Conservation (phyloP, 2,113 vertebrate species). For the Vidua macroura region DNA sequence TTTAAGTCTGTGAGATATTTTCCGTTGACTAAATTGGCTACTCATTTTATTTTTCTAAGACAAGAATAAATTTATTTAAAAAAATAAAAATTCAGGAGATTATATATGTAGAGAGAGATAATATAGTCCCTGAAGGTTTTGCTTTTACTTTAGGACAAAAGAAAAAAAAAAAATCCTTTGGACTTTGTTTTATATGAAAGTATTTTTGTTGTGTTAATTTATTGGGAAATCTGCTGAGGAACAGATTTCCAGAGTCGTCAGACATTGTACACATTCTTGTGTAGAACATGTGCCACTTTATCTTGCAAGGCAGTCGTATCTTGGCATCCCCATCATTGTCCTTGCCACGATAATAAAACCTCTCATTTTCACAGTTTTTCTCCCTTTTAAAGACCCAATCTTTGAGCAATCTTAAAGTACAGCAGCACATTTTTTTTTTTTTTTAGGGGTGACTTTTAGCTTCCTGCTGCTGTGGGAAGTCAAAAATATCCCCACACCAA, state of each 20-base stretch:
- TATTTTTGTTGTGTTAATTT: slow-evolving; percentile 75
- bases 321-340: slow-evolving; percentile 12
- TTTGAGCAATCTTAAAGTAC: neutral
- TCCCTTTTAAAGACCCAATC: neutral
- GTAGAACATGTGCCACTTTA: slow-evolving; percentile 64
- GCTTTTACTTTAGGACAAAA: slow-evolving; percentile 39
- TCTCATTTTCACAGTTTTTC: neutral
- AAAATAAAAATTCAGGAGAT: slow-evolving; percentile 58
- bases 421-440: neutral
- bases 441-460: neutral
- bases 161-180: slow-evolving; percentile 36
- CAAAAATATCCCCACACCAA: neutral
- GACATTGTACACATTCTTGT: slow-evolving; percentile 40
- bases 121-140: slow-evolving; percentile 69
- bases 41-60: slow-evolving; percentile 77
- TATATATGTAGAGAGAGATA: slow-evolving; percentile 62
- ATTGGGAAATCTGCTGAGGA: slow-evolving; percentile 69
- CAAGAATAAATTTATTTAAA: slow-evolving; percentile 72
- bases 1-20: slow-evolving; percentile 76
- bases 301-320: slow-evolving; percentile 18
- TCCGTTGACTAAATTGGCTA: slow-evolving; percentile 66
- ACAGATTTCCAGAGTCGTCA: slow-evolving; percentile 49
- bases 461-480: neutral
- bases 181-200: slow-evolving; percentile 65
- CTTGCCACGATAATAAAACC: neutral